Conservation (phyloP, 2,888 invertebrate species). For the Dolomedes plantarius region DNA sequence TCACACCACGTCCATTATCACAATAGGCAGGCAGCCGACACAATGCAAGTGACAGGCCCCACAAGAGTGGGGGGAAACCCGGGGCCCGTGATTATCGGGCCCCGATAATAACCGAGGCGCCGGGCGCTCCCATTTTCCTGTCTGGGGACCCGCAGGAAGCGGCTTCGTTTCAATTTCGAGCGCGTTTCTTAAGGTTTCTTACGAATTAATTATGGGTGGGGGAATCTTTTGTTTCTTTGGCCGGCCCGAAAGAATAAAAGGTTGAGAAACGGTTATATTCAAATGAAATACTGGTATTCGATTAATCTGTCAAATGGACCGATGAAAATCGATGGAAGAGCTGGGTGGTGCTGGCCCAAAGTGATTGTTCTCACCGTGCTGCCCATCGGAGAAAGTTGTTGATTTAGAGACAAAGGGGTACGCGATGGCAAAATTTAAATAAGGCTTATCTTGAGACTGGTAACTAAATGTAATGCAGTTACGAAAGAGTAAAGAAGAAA, state of each 20-base stretch:
- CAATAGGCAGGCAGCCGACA: neutral
- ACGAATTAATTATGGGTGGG: conserved; percentile 26
- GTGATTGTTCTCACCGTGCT: neutral
- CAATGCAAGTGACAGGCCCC: conserved; percentile 12
- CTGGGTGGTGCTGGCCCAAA: neutral
- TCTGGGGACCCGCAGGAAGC: neutral
- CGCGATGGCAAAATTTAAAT: neutral
- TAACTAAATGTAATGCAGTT: too few relatives aligned
- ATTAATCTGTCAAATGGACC: neutral
- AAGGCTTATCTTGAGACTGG: neutral
- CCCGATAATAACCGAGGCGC: conserved; percentile 6
- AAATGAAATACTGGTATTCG: neutral
- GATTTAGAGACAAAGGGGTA: neutral
- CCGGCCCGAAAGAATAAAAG: neutral
- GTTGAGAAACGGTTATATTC: neutral
- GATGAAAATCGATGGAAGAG: neutral
- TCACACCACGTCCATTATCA: neutral
- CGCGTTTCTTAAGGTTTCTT: neutral
- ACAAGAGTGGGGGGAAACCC: neutral
- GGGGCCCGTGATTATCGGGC: neutral
- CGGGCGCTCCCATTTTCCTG: conserved; percentile 1
- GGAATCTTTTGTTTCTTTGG: conserved; percentile 6
- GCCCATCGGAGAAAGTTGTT: neutral
- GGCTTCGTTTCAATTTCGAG: conserved; percentile 7
- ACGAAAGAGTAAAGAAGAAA: too few relatives aligned